Percentiles rank a stretch among this genome's conserved stretches.
phyloP scores from a whole-genome alignment of 2,797 vertebrate species.

The Psittacula echo region DNA sequence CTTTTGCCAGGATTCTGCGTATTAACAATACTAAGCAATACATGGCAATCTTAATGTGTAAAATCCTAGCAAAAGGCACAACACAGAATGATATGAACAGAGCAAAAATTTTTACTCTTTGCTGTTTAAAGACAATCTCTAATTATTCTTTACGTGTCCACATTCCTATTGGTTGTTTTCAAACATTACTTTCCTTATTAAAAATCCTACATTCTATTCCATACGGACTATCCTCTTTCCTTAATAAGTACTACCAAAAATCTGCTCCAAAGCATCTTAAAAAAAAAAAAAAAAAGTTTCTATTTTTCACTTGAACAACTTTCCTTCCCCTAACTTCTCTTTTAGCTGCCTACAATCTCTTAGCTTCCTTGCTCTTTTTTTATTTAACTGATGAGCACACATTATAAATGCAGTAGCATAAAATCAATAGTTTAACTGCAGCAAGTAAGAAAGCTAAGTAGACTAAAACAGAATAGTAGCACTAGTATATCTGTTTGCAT shows the following conservation, averaged over 20 bases:
- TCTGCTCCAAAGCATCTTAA: neutral
- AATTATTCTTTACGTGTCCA: conserved; percentile 18
- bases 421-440: neutral
- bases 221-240: neutral
- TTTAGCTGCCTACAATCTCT: neutral
- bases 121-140: conserved; percentile 30
- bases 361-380: neutral
- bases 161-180: neutral
- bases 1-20: conserved; percentile 54
- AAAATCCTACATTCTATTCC: neutral
- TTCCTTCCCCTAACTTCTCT: neutral
- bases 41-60: conserved; percentile 63
- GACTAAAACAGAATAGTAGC: neutral
- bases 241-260: neutral
- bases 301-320: neutral
- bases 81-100: neutral
- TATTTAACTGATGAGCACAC: neutral
- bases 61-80: conserved; percentile 68
- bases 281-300: neutral
- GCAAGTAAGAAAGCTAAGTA: neutral
- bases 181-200: neutral
- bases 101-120: neutral
- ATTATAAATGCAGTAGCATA: neutral
- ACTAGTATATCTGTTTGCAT: neutral
- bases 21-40: conserved; percentile 75